Conservation (phyloP, 2,797 vertebrate species). For the Ptychadena robeensis region DNA sequence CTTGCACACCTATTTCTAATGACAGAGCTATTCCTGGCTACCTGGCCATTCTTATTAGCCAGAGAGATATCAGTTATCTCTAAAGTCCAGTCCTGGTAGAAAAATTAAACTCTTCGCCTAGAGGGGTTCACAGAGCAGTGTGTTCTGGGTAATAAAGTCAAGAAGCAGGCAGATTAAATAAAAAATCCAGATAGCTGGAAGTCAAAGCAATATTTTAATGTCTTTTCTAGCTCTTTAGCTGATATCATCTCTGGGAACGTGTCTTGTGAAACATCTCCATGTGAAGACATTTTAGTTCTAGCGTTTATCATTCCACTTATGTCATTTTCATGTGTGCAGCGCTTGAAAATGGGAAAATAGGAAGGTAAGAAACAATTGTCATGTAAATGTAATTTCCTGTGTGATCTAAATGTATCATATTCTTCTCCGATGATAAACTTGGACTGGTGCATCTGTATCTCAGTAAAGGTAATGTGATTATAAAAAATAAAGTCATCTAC, state of each 20-base stretch:
- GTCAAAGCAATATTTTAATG: background rate
- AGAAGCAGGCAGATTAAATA: background rate
- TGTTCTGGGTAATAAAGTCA: too few species aligned
- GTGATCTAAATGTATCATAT: background rate
- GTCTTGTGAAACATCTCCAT: background rate
- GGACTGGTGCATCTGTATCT: background rate
- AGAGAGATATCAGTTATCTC: too few species aligned
- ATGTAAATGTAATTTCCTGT: background rate
- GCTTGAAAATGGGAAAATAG: background rate
- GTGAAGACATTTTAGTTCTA: background rate
- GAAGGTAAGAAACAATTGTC: background rate
- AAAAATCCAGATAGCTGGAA: background rate
- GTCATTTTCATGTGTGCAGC: background rate
- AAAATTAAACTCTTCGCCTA: too few species aligned
- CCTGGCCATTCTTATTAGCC: too few species aligned
- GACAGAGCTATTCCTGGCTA: too few species aligned
- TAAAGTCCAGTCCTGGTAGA: too few species aligned
- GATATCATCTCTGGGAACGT: background rate
- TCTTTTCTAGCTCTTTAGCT: background rate
- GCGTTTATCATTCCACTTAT: background rate
- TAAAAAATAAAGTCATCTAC: background rate
- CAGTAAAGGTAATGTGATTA: background rate
- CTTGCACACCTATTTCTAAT: too few species aligned
- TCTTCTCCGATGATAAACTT: background rate
- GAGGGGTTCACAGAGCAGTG: too few species aligned